Conservation (phyloP, 2,888 invertebrate genomes). For the Ypsolopha sequella region DNA sequence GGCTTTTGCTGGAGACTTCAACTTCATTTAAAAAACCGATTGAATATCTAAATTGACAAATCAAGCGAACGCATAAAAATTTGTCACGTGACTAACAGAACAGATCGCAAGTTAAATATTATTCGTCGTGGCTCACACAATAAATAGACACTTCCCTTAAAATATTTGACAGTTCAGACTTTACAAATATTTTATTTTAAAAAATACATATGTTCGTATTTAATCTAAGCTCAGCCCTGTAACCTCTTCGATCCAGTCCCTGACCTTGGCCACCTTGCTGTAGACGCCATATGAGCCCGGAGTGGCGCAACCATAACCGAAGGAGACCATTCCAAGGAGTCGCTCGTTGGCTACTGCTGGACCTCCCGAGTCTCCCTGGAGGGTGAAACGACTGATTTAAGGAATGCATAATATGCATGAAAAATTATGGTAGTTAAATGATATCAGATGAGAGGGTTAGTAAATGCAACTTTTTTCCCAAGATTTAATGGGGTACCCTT, state of each 20-base stretch:
- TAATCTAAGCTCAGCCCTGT: conserved; percentile 11
- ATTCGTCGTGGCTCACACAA: neutral
- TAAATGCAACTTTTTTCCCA: neutral
- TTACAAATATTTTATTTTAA: neutral
- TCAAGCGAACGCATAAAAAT: too few relatives aligned
- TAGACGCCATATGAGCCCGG: conserved; percentile 57
- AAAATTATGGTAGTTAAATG: too few relatives aligned
- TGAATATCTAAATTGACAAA: too few relatives aligned
- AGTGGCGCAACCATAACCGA: conserved; percentile 60
- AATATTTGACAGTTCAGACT: neutral
- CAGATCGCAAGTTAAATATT: too few relatives aligned
- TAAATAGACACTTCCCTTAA: neutral
- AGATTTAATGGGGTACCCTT: neutral
- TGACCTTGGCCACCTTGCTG: conserved; percentile 53
- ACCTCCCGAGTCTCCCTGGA: conserved; percentile 62
- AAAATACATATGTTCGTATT: neutral
- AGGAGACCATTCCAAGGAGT: conserved; percentile 57
- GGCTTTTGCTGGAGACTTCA: too few relatives aligned
- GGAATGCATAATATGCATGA: neutral
- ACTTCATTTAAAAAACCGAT: too few relatives aligned
- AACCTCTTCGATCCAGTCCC: conserved; percentile 43
- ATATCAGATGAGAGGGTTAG: too few relatives aligned
- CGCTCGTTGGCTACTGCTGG: conserved; percentile 48
- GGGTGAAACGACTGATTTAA: conserved; percentile 6
- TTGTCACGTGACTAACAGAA: neutral